Conservation (phyloP, 2,888 invertebrate genomes). For the Cheilosia urbana region DNA sequence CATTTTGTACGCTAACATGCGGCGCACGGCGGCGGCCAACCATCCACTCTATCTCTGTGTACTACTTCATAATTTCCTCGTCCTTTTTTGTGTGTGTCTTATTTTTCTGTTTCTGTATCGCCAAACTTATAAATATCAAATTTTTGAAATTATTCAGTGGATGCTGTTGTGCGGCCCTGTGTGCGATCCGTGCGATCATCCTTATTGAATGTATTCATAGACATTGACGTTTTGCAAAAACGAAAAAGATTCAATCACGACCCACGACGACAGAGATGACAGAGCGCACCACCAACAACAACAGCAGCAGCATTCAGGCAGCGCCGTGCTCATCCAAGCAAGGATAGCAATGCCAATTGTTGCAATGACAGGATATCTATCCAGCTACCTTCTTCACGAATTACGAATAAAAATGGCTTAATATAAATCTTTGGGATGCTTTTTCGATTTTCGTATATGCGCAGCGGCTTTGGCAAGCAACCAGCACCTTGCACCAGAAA, state of each 20-base stretch:
- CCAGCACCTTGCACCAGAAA: slow-evolving; percentile 41
- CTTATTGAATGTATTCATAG: slow-evolving; percentile 70
- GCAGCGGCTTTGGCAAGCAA: slow-evolving; percentile 46
- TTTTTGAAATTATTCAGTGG: slow-evolving; percentile 64
- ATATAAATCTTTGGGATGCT: slow-evolving; percentile 72
- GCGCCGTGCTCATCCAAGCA: slow-evolving; percentile 64
- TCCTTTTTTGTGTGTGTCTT: not conserved
- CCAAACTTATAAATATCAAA: slow-evolving; percentile 73
- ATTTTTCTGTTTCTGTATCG: slow-evolving; percentile 1
- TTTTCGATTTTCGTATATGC: slow-evolving; percentile 22
- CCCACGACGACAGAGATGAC: slow-evolving; percentile 18
- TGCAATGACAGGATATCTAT: slow-evolving; percentile 72
- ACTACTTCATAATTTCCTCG: slow-evolving; percentile 69
- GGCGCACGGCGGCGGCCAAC: slow-evolving; percentile 58
- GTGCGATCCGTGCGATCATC: slow-evolving; percentile 60
- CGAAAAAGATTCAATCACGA: slow-evolving; percentile 60
- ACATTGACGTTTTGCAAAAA: slow-evolving; percentile 55
- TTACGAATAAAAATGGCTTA: slow-evolving; percentile 75
- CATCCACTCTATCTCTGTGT: slow-evolving; percentile 17
- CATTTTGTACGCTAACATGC: slow-evolving; percentile 73
- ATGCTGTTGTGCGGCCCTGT: slow-evolving; percentile 40
- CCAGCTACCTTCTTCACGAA: slow-evolving; percentile 69
- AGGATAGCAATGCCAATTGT: slow-evolving; percentile 75
- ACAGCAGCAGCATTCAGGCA: slow-evolving; percentile 37
- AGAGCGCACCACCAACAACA: slow-evolving; percentile 40